A percentile compares a stretch with the other conserved stretches of the same genome.
Evolutionary conservation across 2,797 vertebrate species (phyloP).

Genomic region (Manis javanica): DNA sequence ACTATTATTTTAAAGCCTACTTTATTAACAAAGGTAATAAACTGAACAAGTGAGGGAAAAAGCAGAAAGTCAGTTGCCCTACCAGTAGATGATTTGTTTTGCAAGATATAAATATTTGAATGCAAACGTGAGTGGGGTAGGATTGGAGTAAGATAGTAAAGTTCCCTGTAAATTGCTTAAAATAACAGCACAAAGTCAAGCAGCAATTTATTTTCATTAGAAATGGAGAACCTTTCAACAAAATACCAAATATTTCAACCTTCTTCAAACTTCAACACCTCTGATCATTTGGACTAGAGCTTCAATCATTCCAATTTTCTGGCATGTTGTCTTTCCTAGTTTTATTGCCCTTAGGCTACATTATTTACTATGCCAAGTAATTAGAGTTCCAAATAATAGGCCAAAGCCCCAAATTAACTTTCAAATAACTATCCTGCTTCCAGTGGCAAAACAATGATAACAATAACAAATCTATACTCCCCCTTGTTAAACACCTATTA

Average conservation of each 20-base stretch:
- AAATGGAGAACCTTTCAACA: constrained; percentile 66
- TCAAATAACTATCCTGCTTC: constrained; percentile 78
- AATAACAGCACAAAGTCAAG: constrained; percentile 72
- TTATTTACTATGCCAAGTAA: constrained; percentile 80
- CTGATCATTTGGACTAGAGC: constrained; percentile 68
- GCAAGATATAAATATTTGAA: not conserved
- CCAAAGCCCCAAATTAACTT: constrained; percentile 81
- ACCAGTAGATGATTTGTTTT: not conserved
- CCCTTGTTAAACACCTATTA: constrained; percentile 73
- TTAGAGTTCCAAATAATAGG: constrained; percentile 83
- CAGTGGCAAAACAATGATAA: constrained; percentile 78
- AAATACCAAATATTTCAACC: constrained; percentile 40
- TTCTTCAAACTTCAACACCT: constrained; percentile 50
- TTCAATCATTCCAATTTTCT: constrained; percentile 72
- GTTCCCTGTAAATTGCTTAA: constrained; percentile 66
- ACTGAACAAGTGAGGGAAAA: not conserved
- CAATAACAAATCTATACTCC: constrained; percentile 73
- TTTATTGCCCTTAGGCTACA: constrained; percentile 74
- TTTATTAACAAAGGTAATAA: not conserved
- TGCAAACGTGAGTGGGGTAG: not conserved
- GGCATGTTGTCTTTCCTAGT: constrained; percentile 63
- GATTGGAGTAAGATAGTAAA: not conserved
- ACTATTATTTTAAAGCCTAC: not conserved
- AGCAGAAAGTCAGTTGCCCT: not conserved
- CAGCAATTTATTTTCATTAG: constrained; percentile 54